Evolutionary conservation across 1,140 invertebrate species (phyloP).

Genomic region (Pseudachorutes palmiensis): DNA sequence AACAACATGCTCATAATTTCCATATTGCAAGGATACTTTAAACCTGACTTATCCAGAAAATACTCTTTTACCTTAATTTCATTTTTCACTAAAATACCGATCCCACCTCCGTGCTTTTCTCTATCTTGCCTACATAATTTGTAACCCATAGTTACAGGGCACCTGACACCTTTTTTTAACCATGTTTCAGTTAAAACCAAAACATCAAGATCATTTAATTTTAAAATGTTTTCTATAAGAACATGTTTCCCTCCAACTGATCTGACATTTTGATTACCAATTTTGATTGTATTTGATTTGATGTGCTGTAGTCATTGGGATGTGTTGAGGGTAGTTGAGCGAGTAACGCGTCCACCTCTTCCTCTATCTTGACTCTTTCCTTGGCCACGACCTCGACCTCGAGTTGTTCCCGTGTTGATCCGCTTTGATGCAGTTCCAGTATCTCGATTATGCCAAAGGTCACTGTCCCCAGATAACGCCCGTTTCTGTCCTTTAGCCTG

Average conservation of each 20-base stretch:
- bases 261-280: slow-evolving; percentile 12
- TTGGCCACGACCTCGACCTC: neutral
- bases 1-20: no score
- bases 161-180: neutral
- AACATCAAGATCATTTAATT: slow-evolving; percentile 2
- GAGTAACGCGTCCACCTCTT: neutral
- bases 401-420: neutral
- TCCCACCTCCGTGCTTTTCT: slow-evolving; percentile 4
- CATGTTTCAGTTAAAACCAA: slow-evolving; percentile 16
- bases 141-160: neutral
- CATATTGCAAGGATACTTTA: no score
- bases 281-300: neutral
- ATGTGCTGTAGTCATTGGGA: neutral
- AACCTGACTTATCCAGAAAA: no score
- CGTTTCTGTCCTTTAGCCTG: no score
- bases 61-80: neutral
- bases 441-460: neutral
- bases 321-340: neutral
- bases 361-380: neutral
- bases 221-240: neutral
- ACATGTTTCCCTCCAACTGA: neutral
- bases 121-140: slow-evolving; percentile 6
- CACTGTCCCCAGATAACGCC: no score
- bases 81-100: slow-evolving; percentile 8
- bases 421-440: neutral